Base-by-base conservation (phyloP, 2,888 invertebrate genomes). In the Geophilus truncorum region DNA sequence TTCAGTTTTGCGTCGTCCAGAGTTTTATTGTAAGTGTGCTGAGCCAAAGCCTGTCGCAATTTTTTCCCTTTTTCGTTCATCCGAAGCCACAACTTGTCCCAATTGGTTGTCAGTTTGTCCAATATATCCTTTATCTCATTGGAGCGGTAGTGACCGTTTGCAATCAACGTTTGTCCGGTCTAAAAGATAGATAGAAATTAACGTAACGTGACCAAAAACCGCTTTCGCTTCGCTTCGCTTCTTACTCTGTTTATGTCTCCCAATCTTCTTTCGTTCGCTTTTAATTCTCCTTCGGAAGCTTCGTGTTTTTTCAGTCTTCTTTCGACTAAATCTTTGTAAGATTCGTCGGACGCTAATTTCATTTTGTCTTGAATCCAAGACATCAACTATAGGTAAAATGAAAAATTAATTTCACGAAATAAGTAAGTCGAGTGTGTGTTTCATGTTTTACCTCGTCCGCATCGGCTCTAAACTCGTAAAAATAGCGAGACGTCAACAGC, bases 271-370 rank as follows among this genome's bases (percentile, higher is more conserved):
- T 98, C 96, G 85, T 98, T 98, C 0, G 98, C 96, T 77, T 94
- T 91, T 23, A 99, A 88, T 86, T 99, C 98, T 0, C 97, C 90
- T 85, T 98, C 97, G 86, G 98, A 98, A 0, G 98, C 97, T 87
- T 97, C 95, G 86, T 99, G 32, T 85, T 97, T 97, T 87, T 97
- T 96, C 0, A 97, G 88, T 86, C 97, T 97, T 0, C 96, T 90
- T 83, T 96, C 95, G 83, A 96, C 92, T 21, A 97, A 88, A 85
- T 97, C 97, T 21, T 95, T 90, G 87, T 97, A 97, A 82, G 93
- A 96, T 87, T 97, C 96, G 85, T 98, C 97, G 0, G 93, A 92
- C 0, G 97, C 97, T 0, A 95, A 94, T 86, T 93, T 92, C 79
- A 93, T 91, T 88, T 98, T 98, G 85, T 97, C 97, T 28, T 92